phyloP scores from a whole-genome alignment of 1,140 invertebrate species.

The Drosophila yakuba region DNA sequence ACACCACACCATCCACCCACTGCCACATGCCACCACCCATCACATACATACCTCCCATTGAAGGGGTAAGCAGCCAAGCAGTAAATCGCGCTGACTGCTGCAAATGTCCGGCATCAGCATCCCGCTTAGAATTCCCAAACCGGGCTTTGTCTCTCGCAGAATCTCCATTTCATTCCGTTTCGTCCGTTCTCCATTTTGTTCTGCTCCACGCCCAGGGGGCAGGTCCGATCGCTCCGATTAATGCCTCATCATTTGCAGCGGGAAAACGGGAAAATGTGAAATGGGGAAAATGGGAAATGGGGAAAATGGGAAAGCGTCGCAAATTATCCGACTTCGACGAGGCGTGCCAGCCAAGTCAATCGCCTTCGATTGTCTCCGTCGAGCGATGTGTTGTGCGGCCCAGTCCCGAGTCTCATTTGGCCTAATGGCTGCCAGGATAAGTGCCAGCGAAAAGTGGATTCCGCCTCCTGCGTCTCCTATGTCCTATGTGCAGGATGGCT shows the following conservation, averaged over 20 bases:
- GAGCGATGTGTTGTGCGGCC: constrained; percentile 20
- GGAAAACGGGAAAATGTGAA: constrained; percentile 22
- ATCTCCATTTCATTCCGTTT: constrained; percentile 6
- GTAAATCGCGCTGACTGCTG: constrained; percentile 73
- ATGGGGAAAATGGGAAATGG: constrained; percentile 6
- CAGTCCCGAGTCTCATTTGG: constrained; percentile 41
- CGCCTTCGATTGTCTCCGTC: constrained; percentile 49
- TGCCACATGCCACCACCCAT: not conserved
- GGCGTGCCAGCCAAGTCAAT: constrained; percentile 38
- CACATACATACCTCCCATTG: not conserved
- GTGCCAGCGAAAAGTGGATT: constrained; percentile 9
- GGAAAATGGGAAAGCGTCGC: constrained; percentile 23
- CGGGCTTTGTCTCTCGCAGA: constrained; percentile 23
- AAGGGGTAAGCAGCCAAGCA: constrained; percentile 63
- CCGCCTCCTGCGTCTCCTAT: not conserved
- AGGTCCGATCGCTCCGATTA: constrained; percentile 61
- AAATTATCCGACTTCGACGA: constrained; percentile 62
- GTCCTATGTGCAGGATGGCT: not conserved
- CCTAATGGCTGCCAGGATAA: constrained; percentile 37
- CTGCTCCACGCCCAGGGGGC: constrained; percentile 65
- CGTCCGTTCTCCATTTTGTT: constrained; percentile 11
- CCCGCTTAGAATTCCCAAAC: constrained; percentile 44
- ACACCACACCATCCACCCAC: constrained; percentile 10
- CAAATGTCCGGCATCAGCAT: constrained; percentile 45
- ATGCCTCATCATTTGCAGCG: constrained; percentile 74